phyloP scores from a whole-genome alignment of 2,888 invertebrate species.

The Tipula confusa region DNA sequence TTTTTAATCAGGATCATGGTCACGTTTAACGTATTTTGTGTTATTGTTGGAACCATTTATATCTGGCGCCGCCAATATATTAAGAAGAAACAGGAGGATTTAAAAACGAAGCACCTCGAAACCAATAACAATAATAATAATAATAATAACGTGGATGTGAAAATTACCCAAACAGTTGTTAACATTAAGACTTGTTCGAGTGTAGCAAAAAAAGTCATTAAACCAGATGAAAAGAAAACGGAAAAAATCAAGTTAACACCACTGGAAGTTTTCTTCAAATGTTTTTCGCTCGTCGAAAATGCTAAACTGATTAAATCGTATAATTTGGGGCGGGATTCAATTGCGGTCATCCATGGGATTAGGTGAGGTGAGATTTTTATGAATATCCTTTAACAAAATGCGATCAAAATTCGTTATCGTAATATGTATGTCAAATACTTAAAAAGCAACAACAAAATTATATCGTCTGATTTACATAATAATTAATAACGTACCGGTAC shows the following conservation, averaged over 20 bases:
- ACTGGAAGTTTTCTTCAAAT: constrained; percentile 34
- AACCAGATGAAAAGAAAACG: background rate
- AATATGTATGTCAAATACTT: no score
- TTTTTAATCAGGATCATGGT: background rate
- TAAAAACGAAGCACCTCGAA: background rate
- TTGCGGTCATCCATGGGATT: constrained; percentile 37
- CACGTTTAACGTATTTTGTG: background rate
- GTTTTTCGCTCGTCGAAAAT: constrained; percentile 36
- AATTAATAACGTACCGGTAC: no score
- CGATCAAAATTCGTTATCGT: no score
- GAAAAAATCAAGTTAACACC: constrained; percentile 25
- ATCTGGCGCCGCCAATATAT: background rate
- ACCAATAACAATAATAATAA: background rate
- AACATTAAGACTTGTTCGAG: background rate
- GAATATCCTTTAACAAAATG: background rate
- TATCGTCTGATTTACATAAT: no score
- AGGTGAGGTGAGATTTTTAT: constrained; percentile 42
- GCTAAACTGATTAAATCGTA: constrained; percentile 34
- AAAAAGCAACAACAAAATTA: no score
- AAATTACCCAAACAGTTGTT: background rate
- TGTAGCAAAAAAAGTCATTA: background rate
- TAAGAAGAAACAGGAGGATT: background rate
- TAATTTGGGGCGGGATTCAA: constrained; percentile 35
- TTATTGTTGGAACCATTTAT: background rate
- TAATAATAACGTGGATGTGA: background rate